Evolutionary conservation across 2,797 vertebrate genomes (phyloP), one percentile per base, ranked within the genome.

Genomic region (Diceros bicornis): DNA sequence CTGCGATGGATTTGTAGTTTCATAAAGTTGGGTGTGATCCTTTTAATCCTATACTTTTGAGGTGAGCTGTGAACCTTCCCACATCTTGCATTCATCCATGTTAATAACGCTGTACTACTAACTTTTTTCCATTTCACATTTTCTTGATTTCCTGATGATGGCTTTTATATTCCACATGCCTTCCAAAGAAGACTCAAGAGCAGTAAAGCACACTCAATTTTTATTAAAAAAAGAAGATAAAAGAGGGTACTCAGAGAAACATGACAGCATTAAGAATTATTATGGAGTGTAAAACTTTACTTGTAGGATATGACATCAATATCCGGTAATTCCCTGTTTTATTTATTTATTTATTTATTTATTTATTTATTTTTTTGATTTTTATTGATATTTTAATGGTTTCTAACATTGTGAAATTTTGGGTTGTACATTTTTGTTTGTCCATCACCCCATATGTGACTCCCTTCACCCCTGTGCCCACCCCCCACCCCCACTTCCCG

Each of bases 131-230:
- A 82, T 94, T 97, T 77, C 66, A 13, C 75, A 52, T 96, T 95
- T 94, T 92, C 44, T 47, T 85, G 84, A 96, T 88, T 94, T 93
- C 95, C 90, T 86, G 75, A 96, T 87, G 89, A 91, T 5, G n/a
- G 89, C 71, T 81, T 96, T 97, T 96, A 84, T 91, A 69, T 86
- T 95, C 94, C 78, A 32, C 47, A 82, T 90, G 75, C 77, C 62
- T 95, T 92, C 71, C 79, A 55, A 94, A 90, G 96, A 95, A 81
- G 89, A 96, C 81, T 97, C 91, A 82, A 96, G 96, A 94, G 75
- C 66, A 92, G 96, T 95, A 93, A 95, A 69, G 91, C 52, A 86
- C 62, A 97, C 90, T 98, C 90, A 82, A 61, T 92, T 98, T 98
- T 92, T 93, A 92, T 88, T 88, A 89, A 8, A 96, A 84, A 92